A percentile compares a stretch with the other conserved stretches of the same genome.
These are phyloP conservation scores for Meteorus sp. DNA, from an alignment of 1,140 invertebrate species.

Conservation along the genomic window DNA sequence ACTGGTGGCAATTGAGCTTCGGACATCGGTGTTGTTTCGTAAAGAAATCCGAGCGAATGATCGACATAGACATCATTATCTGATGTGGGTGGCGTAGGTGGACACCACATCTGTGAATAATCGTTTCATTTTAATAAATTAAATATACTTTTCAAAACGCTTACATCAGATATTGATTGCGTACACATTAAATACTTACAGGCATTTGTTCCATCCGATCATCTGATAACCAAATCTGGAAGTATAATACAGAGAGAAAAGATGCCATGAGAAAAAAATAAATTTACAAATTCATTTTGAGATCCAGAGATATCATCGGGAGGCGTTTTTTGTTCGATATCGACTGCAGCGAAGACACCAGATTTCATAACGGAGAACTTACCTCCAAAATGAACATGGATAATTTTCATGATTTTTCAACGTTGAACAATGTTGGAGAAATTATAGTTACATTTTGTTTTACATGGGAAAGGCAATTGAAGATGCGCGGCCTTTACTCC, in stretches of 20 bases:
- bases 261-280: background rate
- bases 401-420: background rate
- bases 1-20: conserved; percentile 85
- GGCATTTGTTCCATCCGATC: conserved; percentile 74
- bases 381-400: conserved; percentile 13
- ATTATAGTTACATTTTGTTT: background rate
- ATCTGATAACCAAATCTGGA: conserved; percentile 74
- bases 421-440: background rate
- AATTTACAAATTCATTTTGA: conserved; percentile 25
- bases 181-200: conserved; percentile 62
- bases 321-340: background rate
- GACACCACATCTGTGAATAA: conserved; percentile 85
- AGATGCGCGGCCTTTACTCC: conserved; percentile 2
- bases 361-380: conserved; percentile 13
- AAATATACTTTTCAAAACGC: too few relatives aligned
- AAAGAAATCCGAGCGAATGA: conserved; percentile 79
- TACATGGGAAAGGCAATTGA: background rate
- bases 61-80: conserved; percentile 92
- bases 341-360: conserved; percentile 27
- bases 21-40: conserved; percentile 79
- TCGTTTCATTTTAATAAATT: too few relatives aligned
- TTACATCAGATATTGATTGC: too few relatives aligned
- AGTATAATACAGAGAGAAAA: conserved; percentile 35
- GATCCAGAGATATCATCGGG: background rate
- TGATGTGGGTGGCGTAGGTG: conserved; percentile 89